A percentile compares a stretch with the other conserved stretches of the same genome.
phyloP scores from a whole-genome alignment of 1,140 invertebrate genomes.

The Drosophila leontia region DNA sequence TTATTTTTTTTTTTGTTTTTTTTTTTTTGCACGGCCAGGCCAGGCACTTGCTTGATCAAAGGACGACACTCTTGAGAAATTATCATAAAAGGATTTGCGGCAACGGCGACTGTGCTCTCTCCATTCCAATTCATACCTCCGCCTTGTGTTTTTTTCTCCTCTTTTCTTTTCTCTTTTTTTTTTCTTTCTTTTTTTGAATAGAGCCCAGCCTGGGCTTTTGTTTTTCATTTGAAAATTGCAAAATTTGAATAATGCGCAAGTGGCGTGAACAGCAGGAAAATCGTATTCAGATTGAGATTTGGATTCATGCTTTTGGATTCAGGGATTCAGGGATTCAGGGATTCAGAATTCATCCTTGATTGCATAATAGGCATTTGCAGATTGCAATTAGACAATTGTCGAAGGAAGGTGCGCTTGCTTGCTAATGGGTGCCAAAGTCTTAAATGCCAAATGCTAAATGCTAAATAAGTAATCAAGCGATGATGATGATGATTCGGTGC shows the following conservation, averaged over 20 bases:
- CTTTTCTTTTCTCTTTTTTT: conserved; percentile 8
- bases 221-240: conserved; percentile 75
- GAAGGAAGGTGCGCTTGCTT: conserved; percentile 3
- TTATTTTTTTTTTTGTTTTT: conserved; percentile 40
- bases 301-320: background rate
- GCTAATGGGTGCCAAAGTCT: conserved; percentile 68
- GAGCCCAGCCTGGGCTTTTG: conserved; percentile 65
- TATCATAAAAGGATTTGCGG: conserved; percentile 83
- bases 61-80: conserved; percentile 84
- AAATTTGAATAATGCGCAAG: conserved; percentile 84
- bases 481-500: conserved; percentile 36
- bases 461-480: conserved; percentile 81
- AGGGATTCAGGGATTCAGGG: background rate
- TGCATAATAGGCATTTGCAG: conserved; percentile 69
- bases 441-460: conserved; percentile 61
- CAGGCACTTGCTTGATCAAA: conserved; percentile 79
- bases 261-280: conserved; percentile 68
- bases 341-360: conserved; percentile 42
- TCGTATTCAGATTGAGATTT: conserved; percentile 53
- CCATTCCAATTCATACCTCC: conserved; percentile 36
- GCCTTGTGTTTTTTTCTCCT: conserved; percentile 9
- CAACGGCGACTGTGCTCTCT: conserved; percentile 41
- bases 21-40: conserved; percentile 47
- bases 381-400: conserved; percentile 77
- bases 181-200: conserved; percentile 58